phyloP scores from a whole-genome alignment of 2,113 vertebrate species.

The Sturnus vulgaris region DNA sequence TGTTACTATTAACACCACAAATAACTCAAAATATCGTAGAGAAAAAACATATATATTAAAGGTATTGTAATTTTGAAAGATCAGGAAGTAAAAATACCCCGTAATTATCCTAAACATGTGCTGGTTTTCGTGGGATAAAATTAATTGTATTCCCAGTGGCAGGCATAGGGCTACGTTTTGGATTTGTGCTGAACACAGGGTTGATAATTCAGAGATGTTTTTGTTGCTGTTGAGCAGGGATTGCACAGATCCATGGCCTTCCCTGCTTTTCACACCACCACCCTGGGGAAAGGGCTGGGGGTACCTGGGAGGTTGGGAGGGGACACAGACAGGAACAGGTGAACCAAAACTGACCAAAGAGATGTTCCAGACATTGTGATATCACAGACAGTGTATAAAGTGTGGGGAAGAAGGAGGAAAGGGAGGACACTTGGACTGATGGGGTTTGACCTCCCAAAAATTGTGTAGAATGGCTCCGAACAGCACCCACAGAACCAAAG shows the following conservation, averaged over 20 bases:
- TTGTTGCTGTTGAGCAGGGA: background rate
- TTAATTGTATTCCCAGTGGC: background rate
- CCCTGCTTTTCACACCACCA: background rate
- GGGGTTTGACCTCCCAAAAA: background rate
- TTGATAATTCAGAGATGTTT: background rate
- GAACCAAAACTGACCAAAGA: background rate
- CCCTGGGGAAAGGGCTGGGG: no score
- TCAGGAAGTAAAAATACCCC: background rate
- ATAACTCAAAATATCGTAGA: background rate
- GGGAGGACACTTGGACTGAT: background rate
- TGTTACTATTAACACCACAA: background rate
- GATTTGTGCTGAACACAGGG: background rate
- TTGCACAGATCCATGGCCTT: background rate
- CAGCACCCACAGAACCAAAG: background rate
- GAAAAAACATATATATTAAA: background rate
- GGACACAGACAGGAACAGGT: background rate
- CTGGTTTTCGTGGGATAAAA: background rate
- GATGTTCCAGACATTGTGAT: accelerated
- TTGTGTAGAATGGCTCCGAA: background rate
- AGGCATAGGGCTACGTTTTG: background rate
- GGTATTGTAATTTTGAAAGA: background rate
- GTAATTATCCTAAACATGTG: background rate
- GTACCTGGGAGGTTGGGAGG: background rate
- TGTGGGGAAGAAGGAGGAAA: background rate
- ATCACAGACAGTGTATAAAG: background rate